A percentile compares a stretch with the other conserved stretches of the same genome.
Evolutionary conservation across 2,888 invertebrate species (phyloP).

Genomic region (Odontomyia ornata): DNA sequence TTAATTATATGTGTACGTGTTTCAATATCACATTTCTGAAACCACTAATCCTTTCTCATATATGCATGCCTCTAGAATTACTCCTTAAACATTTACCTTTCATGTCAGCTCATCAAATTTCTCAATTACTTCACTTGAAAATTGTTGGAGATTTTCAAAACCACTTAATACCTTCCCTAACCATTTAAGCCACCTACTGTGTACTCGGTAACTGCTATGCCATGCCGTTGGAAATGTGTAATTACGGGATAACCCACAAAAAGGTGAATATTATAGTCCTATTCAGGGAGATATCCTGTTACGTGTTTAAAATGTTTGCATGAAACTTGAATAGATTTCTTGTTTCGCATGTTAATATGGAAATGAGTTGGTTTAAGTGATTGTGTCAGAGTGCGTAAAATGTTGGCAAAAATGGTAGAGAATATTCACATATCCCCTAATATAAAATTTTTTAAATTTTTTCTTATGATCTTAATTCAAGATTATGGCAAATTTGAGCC

Average conservation of each 20-base stretch:
- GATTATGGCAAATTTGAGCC: no score
- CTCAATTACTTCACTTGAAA: conserved; percentile 42
- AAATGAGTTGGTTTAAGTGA: no score
- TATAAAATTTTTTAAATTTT: no score
- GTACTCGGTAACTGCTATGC: background rate
- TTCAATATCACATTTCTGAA: background rate
- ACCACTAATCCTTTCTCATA: background rate
- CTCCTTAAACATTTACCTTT: conserved; percentile 44
- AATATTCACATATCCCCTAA: no score
- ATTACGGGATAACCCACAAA: conserved; percentile 33
- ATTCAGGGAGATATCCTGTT: conserved; percentile 8
- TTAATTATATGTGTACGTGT: background rate
- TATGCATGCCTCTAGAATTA: background rate
- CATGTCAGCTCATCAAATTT: conserved; percentile 47
- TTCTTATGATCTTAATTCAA: no score
- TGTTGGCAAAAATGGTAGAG: no score
- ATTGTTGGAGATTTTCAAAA: conserved; percentile 38
- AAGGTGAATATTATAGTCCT: conserved; percentile 39
- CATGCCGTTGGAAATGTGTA: conserved; percentile 3
- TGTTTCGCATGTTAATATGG: no score
- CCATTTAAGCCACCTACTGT: background rate
- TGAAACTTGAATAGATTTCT: no score
- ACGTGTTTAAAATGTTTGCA: background rate
- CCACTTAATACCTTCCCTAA: conserved; percentile 37
- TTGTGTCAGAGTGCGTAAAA: no score